Conservation (phyloP, 2,888 invertebrate species). For the Metallyticus violacea region DNA sequence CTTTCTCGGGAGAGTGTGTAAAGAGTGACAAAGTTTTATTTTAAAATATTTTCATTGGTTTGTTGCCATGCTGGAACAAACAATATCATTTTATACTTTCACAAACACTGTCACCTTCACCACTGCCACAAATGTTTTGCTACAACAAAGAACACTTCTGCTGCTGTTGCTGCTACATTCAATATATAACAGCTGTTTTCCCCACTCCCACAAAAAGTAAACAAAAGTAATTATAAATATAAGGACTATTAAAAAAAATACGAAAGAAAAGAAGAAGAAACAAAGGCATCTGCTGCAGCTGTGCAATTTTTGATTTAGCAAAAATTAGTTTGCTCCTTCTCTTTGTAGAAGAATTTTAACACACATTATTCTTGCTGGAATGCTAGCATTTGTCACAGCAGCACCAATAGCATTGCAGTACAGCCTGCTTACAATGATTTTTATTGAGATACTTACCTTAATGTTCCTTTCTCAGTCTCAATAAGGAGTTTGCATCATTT, state of each 20-base stretch:
- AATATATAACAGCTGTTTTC: background rate
- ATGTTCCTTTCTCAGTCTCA: no score
- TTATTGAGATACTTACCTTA: no score
- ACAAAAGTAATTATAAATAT: background rate
- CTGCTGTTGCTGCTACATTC: background rate
- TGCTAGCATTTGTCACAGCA: background rate
- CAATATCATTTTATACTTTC: no score
- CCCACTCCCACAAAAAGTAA: background rate
- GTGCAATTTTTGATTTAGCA: background rate
- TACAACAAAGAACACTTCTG: background rate
- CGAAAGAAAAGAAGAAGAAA: background rate
- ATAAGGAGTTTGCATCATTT: no score
- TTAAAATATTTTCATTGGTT: background rate
- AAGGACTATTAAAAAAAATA: background rate
- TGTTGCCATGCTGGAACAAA: background rate
- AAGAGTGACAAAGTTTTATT: background rate
- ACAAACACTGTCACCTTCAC: background rate
- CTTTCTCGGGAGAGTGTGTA: slow-evolving; percentile 12
- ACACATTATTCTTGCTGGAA: background rate
- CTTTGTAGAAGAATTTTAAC: background rate
- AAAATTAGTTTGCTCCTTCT: background rate
- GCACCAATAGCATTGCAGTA: background rate
- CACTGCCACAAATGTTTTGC: background rate
- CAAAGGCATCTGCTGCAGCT: background rate
- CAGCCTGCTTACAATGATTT: background rate